phyloP scores from a whole-genome alignment of 2,888 invertebrate genomes.

The Drosophila multiciliata region DNA sequence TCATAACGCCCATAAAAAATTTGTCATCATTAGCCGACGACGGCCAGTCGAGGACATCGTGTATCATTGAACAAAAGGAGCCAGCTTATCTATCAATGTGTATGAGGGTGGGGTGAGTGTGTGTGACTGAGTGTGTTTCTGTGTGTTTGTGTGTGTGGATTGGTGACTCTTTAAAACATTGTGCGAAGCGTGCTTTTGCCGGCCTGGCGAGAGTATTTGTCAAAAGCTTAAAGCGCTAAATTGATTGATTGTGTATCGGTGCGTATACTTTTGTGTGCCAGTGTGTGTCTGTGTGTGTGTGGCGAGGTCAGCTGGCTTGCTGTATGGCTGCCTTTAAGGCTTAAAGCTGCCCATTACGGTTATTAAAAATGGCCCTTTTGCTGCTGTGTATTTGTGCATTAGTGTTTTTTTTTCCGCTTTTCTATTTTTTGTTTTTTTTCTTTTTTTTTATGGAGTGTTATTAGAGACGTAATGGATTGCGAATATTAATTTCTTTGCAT shows the following conservation, averaged over 20 bases:
- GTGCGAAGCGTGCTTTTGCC: constrained; percentile 50
- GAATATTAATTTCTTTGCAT: constrained; percentile 79
- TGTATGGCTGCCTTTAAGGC: constrained; percentile 54
- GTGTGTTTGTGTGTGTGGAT: constrained; percentile 17
- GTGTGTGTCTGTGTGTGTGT: background rate
- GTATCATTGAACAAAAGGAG: constrained; percentile 56
- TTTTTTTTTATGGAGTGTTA: constrained; percentile 47
- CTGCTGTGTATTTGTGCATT: constrained; percentile 16
- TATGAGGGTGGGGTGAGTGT: background rate
- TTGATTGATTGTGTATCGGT: constrained; percentile 67
- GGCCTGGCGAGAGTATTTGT: constrained; percentile 61
- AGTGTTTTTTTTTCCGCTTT: constrained; percentile 2
- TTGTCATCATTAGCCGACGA: constrained; percentile 75
- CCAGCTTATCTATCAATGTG: constrained; percentile 71
- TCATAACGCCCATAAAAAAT: constrained; percentile 80
- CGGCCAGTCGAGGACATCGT: constrained; percentile 38
- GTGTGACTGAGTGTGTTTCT: background rate
- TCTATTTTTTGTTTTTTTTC: constrained; percentile 7
- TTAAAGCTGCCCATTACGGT: constrained; percentile 71
- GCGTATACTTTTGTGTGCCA: background rate
- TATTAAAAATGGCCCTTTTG: constrained; percentile 68
- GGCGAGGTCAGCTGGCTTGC: constrained; percentile 29
- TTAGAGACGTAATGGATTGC: constrained; percentile 76
- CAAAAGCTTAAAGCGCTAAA: constrained; percentile 75
- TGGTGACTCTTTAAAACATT: constrained; percentile 66